A percentile compares a stretch with the other conserved stretches of the same genome.
Conservation (phyloP, 2,113 vertebrate species). For the Erinaceus europaeus region DNA sequence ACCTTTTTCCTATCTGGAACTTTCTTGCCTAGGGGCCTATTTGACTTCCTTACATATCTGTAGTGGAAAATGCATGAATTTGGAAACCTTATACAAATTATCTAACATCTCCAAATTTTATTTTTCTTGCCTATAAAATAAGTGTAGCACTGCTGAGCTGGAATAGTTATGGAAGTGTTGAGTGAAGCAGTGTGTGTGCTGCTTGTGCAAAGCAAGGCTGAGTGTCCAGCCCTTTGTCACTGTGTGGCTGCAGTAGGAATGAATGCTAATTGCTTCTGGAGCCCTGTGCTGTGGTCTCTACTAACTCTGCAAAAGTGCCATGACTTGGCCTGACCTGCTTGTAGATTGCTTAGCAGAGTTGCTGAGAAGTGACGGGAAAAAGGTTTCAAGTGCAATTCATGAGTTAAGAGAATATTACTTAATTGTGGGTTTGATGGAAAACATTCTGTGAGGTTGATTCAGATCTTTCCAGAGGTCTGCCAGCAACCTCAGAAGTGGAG, state of each 20-base stretch:
- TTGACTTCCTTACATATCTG: not conserved
- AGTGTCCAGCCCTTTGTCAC: not conserved
- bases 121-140: conserved; percentile 34
- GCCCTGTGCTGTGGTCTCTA: not conserved
- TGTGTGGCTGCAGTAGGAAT: not conserved
- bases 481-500: conserved; percentile 76
- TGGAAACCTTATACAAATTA: not conserved
- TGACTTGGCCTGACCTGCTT: conserved; percentile 49
- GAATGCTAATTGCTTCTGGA: not conserved
- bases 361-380: conserved; percentile 67
- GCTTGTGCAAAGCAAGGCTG: not conserved
- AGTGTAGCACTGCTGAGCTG: not conserved
- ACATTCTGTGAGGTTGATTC: conserved; percentile 76
- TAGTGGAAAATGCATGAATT: not conserved
- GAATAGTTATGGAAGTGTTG: not conserved
- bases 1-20: not conserved
- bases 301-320: not conserved
- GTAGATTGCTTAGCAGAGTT: conserved; percentile 40
- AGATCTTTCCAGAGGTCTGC: conserved; percentile 72
- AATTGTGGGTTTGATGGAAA: conserved; percentile 77
- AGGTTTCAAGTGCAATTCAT: conserved; percentile 61
- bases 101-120: not conserved
- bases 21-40: not conserved
- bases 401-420: conserved; percentile 77
- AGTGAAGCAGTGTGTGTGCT: not conserved